Percentiles rank a stretch among this genome's conserved stretches.
Conservation (phyloP, 2,888 invertebrate species). For the Drosophila sordidula region DNA sequence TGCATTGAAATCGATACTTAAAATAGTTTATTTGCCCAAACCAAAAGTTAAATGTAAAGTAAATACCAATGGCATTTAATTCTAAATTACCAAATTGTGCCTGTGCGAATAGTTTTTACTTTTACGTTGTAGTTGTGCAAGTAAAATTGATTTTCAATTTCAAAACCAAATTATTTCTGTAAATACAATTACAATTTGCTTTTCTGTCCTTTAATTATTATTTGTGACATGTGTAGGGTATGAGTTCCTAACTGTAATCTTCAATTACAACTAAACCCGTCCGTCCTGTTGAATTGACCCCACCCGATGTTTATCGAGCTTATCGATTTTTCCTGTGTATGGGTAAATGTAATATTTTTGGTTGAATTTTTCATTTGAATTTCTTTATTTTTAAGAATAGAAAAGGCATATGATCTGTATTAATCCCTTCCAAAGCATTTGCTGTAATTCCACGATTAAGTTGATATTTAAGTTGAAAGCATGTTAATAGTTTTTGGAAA, state of each 20-base stretch:
- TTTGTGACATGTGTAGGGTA: neutral
- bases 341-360: neutral
- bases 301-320: slow-evolving; percentile 19
- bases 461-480: slow-evolving; percentile 45
- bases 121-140: slow-evolving; percentile 72
- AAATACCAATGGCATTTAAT: slow-evolving; percentile 33
- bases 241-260: slow-evolving; percentile 1
- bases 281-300: slow-evolving; percentile 39
- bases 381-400: no score
- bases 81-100: slow-evolving; percentile 46
- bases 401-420: slow-evolving; percentile 13
- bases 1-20: slow-evolving; percentile 33
- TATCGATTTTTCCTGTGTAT: slow-evolving; percentile 3
- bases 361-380: no score
- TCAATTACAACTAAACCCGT: slow-evolving; percentile 14
- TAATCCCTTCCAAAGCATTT: slow-evolving; percentile 40
- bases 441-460: slow-evolving; percentile 31
- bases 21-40: slow-evolving; percentile 39
- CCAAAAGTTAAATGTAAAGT: slow-evolving; percentile 22
- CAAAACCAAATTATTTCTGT: slow-evolving; percentile 39
- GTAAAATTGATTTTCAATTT: slow-evolving; percentile 49
- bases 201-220: slow-evolving; percentile 8
- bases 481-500: slow-evolving; percentile 63
- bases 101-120: slow-evolving; percentile 58
- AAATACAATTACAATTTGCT: slow-evolving; percentile 43